phyloP scores from a whole-genome alignment of 2,797 vertebrate species.

The Rousettus madagascariensis region DNA sequence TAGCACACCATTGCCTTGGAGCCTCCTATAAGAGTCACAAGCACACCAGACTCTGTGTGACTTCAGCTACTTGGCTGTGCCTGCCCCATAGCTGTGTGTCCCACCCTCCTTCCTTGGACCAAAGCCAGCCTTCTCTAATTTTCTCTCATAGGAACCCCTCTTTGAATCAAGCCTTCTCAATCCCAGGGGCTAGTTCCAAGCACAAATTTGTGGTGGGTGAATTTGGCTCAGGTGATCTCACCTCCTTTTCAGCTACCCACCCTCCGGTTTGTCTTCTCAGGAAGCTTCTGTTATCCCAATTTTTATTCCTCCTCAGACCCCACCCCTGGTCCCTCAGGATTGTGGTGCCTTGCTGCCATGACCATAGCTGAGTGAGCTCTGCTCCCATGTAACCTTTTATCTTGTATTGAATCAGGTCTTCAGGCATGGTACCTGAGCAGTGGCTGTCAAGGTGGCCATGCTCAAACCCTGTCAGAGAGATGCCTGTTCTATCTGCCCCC shows the following conservation, averaged over 20 bases:
- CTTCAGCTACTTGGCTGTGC: background rate
- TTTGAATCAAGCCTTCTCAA: background rate
- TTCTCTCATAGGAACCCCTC: background rate
- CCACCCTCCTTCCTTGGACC: background rate
- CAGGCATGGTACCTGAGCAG: background rate
- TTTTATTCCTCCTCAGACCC: background rate
- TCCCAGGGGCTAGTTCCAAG: background rate
- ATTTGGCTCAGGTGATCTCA: background rate
- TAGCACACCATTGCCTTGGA: background rate
- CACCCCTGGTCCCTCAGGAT: accelerated
- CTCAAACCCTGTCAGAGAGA: background rate
- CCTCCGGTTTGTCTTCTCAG: background rate
- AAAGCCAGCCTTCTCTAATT: slow-evolving; percentile 3
- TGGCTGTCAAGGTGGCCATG: background rate
- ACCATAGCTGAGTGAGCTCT: background rate
- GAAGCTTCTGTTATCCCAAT: background rate
- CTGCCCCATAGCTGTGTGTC: background rate
- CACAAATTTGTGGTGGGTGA: background rate
- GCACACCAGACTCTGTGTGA: background rate
- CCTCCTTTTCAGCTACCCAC: background rate
- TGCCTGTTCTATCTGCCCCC: background rate
- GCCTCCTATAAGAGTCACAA: background rate
- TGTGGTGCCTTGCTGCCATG: background rate
- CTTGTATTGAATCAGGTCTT: background rate
- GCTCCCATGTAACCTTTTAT: background rate